Evolutionary conservation across 1,140 invertebrate genomes (phyloP), one percentile per base, ranked within the genome.

Genomic region (Temnothorax curvispinosus): DNA sequence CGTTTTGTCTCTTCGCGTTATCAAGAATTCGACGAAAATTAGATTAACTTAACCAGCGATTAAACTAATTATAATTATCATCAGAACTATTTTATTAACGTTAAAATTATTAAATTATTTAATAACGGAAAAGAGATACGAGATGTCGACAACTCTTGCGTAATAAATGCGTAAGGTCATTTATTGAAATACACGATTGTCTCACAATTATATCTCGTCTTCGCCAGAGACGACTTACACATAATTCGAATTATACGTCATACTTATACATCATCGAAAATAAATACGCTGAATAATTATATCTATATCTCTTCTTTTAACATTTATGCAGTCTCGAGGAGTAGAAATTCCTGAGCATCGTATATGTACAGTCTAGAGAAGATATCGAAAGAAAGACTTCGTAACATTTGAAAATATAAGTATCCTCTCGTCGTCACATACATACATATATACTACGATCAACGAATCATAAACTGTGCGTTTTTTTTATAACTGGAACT

Each of bases 401-500:
- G 27, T 47, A 60, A 72, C 15, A 74, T 35, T 32, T 47, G 15
- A 41, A 82, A 72, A 71, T 44, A 56, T 27, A 27, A 27, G 18
- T 47, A 44, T 44, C 13, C 11, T 56, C 5, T 27, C 27, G 27
- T 27, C 27, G 15, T 0, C 52, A 27, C 65, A 47, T 69, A 69
- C 21, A 69, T 41, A 69, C 41, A 69, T 15, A 32, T 47, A 69
- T 15, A 71, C 21, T 8, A 56, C 52, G 11, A 80, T 69, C n/a
- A 41, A 69, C 21, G 4, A 32, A 44, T 41, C 27, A 27, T 27
- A 27, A 41, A 32, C 44, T 71, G 15, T 15, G 27, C 0, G n/a
- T 81, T 21, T 58, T 80, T 27, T 27, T 27, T 21, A 21, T 86
- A 54, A 97, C 96, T 0, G 97, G 96, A 2, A 96, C 94, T 1